Base-by-base conservation (phyloP, 1,140 invertebrate species). In the Paracyclopina nana region DNA sequence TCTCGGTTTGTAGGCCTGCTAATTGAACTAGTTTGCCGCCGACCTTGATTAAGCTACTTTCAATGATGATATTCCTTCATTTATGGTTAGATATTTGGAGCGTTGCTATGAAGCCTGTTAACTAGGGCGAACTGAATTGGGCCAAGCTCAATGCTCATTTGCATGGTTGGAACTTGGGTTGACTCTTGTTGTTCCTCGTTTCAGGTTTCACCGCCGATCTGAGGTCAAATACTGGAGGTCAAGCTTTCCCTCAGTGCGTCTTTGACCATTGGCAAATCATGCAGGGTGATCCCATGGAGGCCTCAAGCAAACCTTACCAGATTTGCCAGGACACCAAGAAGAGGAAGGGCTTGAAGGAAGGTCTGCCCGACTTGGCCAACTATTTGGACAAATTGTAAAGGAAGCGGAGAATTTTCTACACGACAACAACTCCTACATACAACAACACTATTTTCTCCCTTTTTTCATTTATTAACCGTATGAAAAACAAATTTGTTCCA, bases 201-300 rank as follows among this genome's bases (percentile, higher is more conserved):
- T 6, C 55, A 75, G 74, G 78, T 56, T 99, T 99, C 73, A 98
- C 92, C 54, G 88, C 91, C 62, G 92, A 97, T 73, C 71, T 99
- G 55, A 79, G 95, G 61, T 92, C 90, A 62, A 90, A 92, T 69
- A 99, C 95, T 54, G 91, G 91, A 58, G 95, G 95, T 42, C 92
- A 99, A 70, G 95, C 95, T 59, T 99, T 99, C 84, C 95, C 94
- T 61, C 94, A 98, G 68, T 98, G 94, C 68, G 92, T 98, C 58
- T 99, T 99, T 68, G 94, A 98, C 65, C 95, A 99, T 65, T 99
- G 95, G 95, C 88, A 98, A 68, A 70, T 96, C 50, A 72, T 99
- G 61, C 87, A 87, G 55, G 92, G 92, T 61, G 87, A 97, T 67
- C 90, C 92, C 54, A 68, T 76, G 60, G 88, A 95, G 57, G 6